phyloP scores from a whole-genome alignment of 2,113 vertebrate species.

The Astatotilapia flaviijosephi region DNA sequence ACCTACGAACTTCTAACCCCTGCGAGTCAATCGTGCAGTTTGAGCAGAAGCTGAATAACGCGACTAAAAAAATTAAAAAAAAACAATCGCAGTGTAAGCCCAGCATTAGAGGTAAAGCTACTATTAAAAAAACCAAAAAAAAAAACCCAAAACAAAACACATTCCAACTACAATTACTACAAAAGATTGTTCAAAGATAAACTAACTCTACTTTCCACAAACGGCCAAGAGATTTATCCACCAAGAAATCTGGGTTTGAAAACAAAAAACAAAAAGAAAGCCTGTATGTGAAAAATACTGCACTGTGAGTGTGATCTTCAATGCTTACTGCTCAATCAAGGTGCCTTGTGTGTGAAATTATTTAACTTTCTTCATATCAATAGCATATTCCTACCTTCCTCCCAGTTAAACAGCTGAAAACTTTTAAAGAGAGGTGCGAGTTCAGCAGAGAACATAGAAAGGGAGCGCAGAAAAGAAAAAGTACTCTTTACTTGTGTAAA shows the following conservation, averaged over 20 bases:
- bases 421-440: neutral
- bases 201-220: neutral
- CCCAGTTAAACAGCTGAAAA: neutral
- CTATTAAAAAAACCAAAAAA: neutral
- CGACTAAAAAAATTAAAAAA: neutral
- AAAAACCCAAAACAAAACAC: neutral
- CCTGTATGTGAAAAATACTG: neutral
- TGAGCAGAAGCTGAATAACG: neutral
- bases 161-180: neutral
- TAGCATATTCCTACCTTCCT: neutral
- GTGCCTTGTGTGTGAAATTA: neutral
- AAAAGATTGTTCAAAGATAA: neutral
- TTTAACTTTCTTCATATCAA: neutral
- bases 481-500: too few species aligned
- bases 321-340: neutral
- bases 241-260: neutral
- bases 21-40: neutral
- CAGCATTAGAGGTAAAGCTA: neutral
- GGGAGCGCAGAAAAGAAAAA: neutral
- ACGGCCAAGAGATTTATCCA: neutral
- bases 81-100: neutral
- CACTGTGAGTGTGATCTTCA: neutral
- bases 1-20: neutral
- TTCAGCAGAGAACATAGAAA: neutral
- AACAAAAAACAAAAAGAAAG: neutral